Conservation (phyloP, 1,140 invertebrate species). For the Copidosoma floridanum region DNA sequence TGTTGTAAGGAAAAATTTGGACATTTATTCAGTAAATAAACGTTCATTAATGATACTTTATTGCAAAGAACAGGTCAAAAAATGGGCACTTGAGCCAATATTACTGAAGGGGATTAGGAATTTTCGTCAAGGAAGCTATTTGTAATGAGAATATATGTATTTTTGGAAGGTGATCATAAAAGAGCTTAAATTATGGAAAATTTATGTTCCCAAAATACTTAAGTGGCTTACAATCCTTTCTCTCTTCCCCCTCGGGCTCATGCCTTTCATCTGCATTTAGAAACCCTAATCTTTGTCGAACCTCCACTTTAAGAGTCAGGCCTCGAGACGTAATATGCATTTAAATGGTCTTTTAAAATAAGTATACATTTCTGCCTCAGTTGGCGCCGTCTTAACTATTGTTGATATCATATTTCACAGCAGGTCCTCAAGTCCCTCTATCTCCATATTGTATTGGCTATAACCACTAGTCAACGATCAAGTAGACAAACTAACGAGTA, state of each 20-base stretch:
- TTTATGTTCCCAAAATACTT: constrained; percentile 16
- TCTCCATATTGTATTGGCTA: too few species aligned
- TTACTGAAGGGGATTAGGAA: neutral
- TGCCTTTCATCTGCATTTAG: constrained; percentile 24
- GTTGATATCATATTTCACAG: too few species aligned
- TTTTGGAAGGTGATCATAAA: neutral
- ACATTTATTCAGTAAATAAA: neutral
- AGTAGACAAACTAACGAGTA: too few species aligned
- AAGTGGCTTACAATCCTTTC: constrained; percentile 29
- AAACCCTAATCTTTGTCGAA: constrained; percentile 27
- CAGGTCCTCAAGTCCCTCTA: too few species aligned
- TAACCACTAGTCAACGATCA: too few species aligned
- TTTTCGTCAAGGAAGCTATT: too few species aligned
- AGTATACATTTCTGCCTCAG: constrained; percentile 37
- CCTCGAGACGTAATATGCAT: constrained; percentile 43
- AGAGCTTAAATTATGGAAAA: constrained; percentile 11
- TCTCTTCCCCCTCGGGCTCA: too few species aligned
- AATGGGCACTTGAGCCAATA: neutral
- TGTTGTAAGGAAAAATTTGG: too few species aligned
- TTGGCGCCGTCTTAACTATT: too few species aligned
- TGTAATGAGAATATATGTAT: constrained; percentile 9
- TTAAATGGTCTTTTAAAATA: constrained; percentile 46
- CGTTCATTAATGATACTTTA: neutral
- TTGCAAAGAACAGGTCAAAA: neutral
- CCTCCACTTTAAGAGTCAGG: constrained; percentile 33